Evolutionary conservation across 2,888 invertebrate species (phyloP).

Genomic region (Proisotoma minuta): DNA sequence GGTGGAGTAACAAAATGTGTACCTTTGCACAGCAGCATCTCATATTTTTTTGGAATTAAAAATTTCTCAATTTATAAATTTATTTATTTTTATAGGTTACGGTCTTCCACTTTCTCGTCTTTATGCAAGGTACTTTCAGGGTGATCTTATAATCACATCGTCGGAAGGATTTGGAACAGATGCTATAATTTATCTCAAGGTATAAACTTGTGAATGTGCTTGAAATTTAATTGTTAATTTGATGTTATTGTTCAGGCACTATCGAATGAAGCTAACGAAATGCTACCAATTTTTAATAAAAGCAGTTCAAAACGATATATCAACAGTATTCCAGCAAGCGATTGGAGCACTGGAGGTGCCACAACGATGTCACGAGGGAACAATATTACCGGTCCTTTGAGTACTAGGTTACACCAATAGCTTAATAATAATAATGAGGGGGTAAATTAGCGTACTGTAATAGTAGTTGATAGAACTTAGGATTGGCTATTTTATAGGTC

Average conservation of each 20-base stretch:
- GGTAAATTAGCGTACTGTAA: no score
- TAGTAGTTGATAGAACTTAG: no score
- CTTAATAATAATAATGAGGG: no score
- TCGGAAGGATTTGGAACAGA: conserved; percentile 97
- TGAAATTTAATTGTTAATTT: conserved; percentile 15
- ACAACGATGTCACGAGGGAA: not conserved
- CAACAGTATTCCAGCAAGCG: conserved; percentile 72
- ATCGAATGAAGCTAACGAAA: conserved; percentile 93
- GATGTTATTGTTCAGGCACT: conserved; percentile 65
- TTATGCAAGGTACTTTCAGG: conserved; percentile 97
- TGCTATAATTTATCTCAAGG: conserved; percentile 93
- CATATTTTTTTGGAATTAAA: not conserved
- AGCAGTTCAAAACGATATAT: conserved; percentile 88
- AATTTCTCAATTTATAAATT: not conserved
- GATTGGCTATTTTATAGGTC: no score
- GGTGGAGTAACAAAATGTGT: no score
- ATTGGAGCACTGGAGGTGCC: conserved; percentile 65
- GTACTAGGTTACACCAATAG: conserved; percentile 5
- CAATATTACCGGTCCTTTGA: not conserved
- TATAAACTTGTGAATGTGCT: conserved; percentile 51
- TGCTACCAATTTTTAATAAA: conserved; percentile 94
- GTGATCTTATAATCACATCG: conserved; percentile 86
- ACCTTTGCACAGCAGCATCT: not conserved
- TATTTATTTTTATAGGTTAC: conserved; percentile 69
- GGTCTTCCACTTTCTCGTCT: conserved; percentile 92